Evolutionary conservation across 2,888 invertebrate species (phyloP).

Genomic region (Ectropis crepuscularia): DNA sequence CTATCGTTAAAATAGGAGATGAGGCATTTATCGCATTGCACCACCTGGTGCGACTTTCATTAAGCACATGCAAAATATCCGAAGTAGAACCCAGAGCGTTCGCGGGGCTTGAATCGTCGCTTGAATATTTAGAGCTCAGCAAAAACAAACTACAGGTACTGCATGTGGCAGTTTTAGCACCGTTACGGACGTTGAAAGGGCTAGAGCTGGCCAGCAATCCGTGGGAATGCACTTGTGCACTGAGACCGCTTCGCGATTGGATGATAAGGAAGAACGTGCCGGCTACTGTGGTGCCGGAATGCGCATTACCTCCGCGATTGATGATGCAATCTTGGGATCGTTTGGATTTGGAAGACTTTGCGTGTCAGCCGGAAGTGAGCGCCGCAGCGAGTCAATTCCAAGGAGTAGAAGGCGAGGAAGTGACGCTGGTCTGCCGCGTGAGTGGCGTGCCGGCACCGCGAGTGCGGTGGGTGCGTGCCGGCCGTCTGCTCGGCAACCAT

Average conservation of each 20-base stretch:
- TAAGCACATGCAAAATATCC: conserved; percentile 89
- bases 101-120: conserved; percentile 87
- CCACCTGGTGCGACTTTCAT: conserved; percentile 89
- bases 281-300: conserved; percentile 87
- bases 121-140: conserved; percentile 92
- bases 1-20: conserved; percentile 88
- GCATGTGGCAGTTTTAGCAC: conserved; percentile 87
- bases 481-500: conserved; percentile 88
- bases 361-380: conserved; percentile 89
- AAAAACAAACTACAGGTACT: conserved; percentile 89
- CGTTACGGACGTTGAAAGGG: conserved; percentile 88
- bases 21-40: conserved; percentile 88
- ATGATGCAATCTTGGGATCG: conserved; percentile 89
- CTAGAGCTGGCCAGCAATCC: conserved; percentile 91
- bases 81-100: conserved; percentile 89
- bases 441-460: conserved; percentile 89
- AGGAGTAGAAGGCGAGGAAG: conserved; percentile 89
- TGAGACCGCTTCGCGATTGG: conserved; percentile 91
- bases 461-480: conserved; percentile 89
- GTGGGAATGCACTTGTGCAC: conserved; percentile 92
- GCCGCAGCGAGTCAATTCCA: conserved; percentile 85
- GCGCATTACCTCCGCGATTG: conserved; percentile 87
- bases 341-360: conserved; percentile 91
- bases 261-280: conserved; percentile 92
- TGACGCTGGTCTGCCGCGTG: conserved; percentile 89